Percentiles rank a stretch among this genome's conserved stretches.
These are phyloP conservation scores for Origma solitaria DNA, from an alignment of 2,113 vertebrate species.

Conservation along the genomic window DNA sequence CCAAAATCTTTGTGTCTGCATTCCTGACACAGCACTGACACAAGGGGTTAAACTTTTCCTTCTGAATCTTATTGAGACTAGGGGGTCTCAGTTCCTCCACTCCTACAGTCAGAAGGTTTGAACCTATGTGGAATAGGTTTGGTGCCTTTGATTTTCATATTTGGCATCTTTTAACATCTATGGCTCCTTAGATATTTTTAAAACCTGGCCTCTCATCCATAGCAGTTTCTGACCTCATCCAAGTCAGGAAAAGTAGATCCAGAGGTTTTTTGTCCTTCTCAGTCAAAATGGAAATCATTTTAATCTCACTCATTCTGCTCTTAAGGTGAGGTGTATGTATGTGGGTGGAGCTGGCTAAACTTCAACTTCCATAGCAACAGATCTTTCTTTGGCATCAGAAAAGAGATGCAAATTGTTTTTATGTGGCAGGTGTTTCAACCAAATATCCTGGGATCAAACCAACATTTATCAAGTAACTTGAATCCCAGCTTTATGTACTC, in stretches of 20 bases:
- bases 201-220: neutral
- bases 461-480: neutral
- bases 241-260: neutral
- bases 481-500: neutral
- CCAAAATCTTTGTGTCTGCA: neutral
- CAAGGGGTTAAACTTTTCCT: neutral
- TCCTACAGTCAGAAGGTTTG: neutral
- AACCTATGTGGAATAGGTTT: neutral
- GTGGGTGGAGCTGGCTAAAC: neutral
- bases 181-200: neutral
- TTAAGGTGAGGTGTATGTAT: neutral
- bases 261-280: neutral
- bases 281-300: neutral
- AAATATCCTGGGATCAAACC: slow-evolving; percentile 5
- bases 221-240: neutral
- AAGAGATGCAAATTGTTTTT: neutral
- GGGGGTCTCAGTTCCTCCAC: neutral
- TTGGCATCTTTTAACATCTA: neutral
- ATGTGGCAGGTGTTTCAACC: neutral
- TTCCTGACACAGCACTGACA: neutral
- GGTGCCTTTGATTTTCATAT: neutral
- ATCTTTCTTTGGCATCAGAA: neutral
- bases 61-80: neutral
- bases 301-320: neutral
- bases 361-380: neutral